Conservation (phyloP, 2,888 invertebrate species). For the Aproaerema taeniolella region DNA sequence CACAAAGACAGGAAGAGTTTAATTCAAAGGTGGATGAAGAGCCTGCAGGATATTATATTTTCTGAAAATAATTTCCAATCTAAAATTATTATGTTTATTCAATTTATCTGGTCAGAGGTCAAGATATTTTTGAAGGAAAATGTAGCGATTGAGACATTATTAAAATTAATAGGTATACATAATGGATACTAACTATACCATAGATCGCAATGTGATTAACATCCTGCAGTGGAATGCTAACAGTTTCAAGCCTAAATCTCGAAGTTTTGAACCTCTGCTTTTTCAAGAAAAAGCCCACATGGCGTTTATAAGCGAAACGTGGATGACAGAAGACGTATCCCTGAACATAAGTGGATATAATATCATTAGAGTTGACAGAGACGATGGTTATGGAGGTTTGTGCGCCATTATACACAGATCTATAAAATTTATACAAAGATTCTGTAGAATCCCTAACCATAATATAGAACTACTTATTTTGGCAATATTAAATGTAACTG, state of each 20-base stretch:
- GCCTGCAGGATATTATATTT: not conserved
- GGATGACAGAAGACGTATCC: not conserved
- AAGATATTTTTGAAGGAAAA: not conserved
- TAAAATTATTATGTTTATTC: not conserved
- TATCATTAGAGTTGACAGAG: not conserved
- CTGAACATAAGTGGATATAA: not conserved
- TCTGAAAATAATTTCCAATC: not conserved
- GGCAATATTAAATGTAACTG: not conserved
- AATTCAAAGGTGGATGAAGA: not conserved
- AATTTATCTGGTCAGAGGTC: not conserved
- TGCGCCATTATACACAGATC: not conserved
- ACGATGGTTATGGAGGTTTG: not conserved
- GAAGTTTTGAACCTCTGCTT: not conserved
- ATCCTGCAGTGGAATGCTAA: not conserved
- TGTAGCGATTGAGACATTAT: not conserved
- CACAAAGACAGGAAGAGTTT: not conserved
- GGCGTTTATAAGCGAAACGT: not conserved
- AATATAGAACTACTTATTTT: not conserved
- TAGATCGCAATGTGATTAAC: not conserved
- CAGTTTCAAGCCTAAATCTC: not conserved
- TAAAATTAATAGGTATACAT: not conserved
- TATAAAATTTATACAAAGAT: not conserved
- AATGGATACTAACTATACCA: not conserved
- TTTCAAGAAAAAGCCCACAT: not conserved
- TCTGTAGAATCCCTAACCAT: not conserved